These are phyloP conservation scores for Pogonophryne albipinna DNA, from an alignment of 2,797 vertebrate species.

Conservation along the genomic window DNA sequence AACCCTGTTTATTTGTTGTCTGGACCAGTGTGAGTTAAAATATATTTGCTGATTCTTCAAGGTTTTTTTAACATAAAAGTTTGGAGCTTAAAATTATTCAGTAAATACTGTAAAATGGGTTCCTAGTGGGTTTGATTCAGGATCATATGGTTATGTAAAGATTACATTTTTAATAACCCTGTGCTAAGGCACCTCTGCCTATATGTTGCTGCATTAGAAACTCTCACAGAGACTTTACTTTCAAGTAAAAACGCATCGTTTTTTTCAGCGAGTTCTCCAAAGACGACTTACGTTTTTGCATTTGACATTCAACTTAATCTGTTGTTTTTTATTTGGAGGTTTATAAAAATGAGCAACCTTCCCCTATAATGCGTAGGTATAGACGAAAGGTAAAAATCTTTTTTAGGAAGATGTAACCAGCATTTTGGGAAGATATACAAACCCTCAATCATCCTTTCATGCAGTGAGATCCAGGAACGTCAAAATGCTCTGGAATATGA, in stretches of 20 bases:
- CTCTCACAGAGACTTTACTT: background rate
- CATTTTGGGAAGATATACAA: background rate
- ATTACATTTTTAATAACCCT: slow-evolving; percentile 42
- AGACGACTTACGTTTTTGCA: background rate
- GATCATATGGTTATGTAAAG: slow-evolving; percentile 45
- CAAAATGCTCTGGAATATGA: background rate
- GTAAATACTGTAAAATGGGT: slow-evolving; percentile 31
- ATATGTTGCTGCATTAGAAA: slow-evolving; percentile 14
- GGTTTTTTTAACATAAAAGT: slow-evolving; percentile 17
- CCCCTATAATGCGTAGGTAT: background rate
- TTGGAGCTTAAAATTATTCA: slow-evolving; percentile 36
- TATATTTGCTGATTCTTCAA: slow-evolving; percentile 30
- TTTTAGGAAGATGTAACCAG: background rate
- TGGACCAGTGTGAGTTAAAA: slow-evolving; percentile 16
- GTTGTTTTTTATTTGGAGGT: background rate
- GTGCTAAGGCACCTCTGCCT: slow-evolving; percentile 24
- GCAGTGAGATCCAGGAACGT: background rate
- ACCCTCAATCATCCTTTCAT: background rate
- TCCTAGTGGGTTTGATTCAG: slow-evolving; percentile 33
- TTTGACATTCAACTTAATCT: background rate
- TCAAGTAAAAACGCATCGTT: background rate
- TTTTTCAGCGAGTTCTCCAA: background rate
- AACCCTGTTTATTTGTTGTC: slow-evolving; percentile 49
- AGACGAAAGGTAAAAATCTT: background rate
- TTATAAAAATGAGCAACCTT: background rate